Base-by-base conservation (phyloP, 2,113 vertebrate genomes). In the Thinocorus orbignyianus region DNA sequence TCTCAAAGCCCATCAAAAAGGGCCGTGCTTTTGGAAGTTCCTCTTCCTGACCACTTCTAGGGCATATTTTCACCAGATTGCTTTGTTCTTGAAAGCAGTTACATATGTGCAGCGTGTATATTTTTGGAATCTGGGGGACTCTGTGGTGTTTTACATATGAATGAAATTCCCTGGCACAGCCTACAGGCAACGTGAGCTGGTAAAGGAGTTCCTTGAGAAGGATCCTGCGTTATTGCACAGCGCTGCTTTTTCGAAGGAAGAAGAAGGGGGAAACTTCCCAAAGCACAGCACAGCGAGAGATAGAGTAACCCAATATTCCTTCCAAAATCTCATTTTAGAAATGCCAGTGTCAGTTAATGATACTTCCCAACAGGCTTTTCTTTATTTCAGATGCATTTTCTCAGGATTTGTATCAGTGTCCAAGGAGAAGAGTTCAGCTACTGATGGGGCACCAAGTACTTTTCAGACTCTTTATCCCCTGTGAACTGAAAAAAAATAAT, bases 91-190 rank as follows among this genome's bases (percentile, higher is more conserved):
- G 7, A 26, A 86, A 88, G 86, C 70, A 83, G 66, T 66, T 41
- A 5, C 71, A 31, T 44, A 3, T 54, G 85, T 77, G 82, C 41
- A 57, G 62, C 0, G 5, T 19, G 80, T 65, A 1, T 88, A 70
- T 88, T 91, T 94, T 81, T 83, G 91, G 92, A 42, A 54, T 80
- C 76, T 57, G 58, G n/a, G 81, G 74, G 58, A 41, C 42, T 82
- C 31, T 5, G 3, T 33, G 54, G 25, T 81, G 80, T 73, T 95
- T 92, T 70, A 54, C 91, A 68, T 66, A 1, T 51, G 82, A 88
- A 83, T 92, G 83, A 83, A 83, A 73, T 91, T 80, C 68, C 60
- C 86, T 81, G 79, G 81, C 10, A 5, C 31, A 57, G 66, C n/a
- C 48, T 58, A 2, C n/a, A 42, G 76, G 65, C 84, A 62, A 44